Evolutionary conservation across 2,113 vertebrate genomes (phyloP).

Genomic region (Acrocephalus kingi): DNA sequence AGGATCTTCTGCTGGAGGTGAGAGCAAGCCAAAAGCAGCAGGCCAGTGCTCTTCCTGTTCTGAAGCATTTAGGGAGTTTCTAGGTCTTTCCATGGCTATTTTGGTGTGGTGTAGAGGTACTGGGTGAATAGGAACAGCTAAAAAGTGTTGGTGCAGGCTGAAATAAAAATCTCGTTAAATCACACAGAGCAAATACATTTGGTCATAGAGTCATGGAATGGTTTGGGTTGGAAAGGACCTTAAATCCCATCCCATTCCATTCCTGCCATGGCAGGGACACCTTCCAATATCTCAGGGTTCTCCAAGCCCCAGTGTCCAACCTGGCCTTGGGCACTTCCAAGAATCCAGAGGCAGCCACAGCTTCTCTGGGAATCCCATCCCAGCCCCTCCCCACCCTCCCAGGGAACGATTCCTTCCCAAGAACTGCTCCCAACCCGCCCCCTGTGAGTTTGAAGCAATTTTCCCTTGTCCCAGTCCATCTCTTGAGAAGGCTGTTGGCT

Average conservation of each 20-base stretch:
- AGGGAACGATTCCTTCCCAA: background rate
- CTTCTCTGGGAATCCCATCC: accelerated
- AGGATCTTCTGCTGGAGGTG: background rate
- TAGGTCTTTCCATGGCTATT: accelerated
- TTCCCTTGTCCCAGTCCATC: background rate
- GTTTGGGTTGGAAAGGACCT: background rate
- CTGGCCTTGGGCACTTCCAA: background rate
- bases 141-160: no score
- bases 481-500: background rate
- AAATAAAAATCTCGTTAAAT: background rate
- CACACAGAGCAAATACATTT: accelerated
- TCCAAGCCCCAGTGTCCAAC: background rate
- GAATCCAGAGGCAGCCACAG: background rate
- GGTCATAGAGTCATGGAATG: background rate
- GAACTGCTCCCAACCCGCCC: accelerated
- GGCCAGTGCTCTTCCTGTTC: background rate
- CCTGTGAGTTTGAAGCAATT: no score
- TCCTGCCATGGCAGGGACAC: background rate
- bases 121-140: accelerated
- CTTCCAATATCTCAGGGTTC: background rate
- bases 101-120: background rate
- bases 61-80: background rate
- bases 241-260: accelerated
- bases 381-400: background rate
- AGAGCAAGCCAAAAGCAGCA: background rate